Evolutionary conservation across 2,797 vertebrate species (phyloP), one percentile per base, ranked within the genome.

Genomic region (Danio kyathit): DNA sequence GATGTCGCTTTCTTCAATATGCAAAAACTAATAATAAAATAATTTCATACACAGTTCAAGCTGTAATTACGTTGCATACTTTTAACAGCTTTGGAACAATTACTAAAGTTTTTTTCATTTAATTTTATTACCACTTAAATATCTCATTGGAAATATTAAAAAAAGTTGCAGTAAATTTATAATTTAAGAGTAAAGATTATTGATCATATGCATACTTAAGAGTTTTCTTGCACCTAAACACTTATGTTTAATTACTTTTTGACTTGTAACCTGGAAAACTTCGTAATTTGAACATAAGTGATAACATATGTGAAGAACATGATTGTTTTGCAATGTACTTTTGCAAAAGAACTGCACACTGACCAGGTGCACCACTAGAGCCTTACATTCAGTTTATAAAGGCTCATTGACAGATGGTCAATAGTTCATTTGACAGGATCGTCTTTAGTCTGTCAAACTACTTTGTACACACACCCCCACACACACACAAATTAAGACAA

Each of bases 381-480:
- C 43, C 1, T 2, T 5, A 2, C 1, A 0, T 10, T 1, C 0
- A 63, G 0, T 0, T 0, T 3, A 7, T 2, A 14, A 10, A 3
- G 17, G 11, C 3, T 48, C 6, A 0, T 46, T 4, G 14, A 3
- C 7, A 29, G 65, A 29, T 13, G 2, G 5, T 51, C 14, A 69
- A 51, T 69, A 67, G 7, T 49, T 9, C 69, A 70, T 38, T 8
- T 7, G 13, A 21, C 4, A 49, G 7, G 44, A 49, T 21, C 5
- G 2, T 5, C 14, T 38, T 6, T 11, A 14, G 4, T 11, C 10
- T 6, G 46, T 17, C 6, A 1, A 38, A 69, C 16, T 13, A 51
- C 13, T 0, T 51, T 4, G 13, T 29, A 38, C 48, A 16, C 1
- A 56, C 14, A 17, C 8, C 5, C 40, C n/a, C 13, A 44, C 10